Conservation (phyloP, 2,888 invertebrate species). For the Salticus scenicus region DNA sequence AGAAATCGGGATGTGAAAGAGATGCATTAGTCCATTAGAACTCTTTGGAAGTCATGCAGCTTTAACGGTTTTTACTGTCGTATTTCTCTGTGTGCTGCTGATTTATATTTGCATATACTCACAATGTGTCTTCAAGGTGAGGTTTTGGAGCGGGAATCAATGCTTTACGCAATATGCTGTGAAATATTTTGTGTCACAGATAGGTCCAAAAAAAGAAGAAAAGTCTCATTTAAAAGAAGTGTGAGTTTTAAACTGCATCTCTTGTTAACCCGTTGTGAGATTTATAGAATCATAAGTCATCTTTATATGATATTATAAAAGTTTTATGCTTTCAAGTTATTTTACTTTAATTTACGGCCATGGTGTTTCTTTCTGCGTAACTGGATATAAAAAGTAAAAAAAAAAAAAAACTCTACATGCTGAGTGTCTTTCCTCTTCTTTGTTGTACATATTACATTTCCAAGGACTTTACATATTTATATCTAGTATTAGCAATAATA, state of each 20-base stretch:
- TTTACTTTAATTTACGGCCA: too few species aligned
- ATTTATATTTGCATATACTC: slow-evolving; percentile 1
- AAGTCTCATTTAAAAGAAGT: not conserved
- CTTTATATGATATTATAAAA: not conserved
- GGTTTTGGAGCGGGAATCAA: not conserved
- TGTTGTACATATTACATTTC: too few species aligned
- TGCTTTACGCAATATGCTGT: not conserved
- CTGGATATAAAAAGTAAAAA: too few species aligned
- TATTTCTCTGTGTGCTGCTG: not conserved
- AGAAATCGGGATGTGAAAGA: not conserved
- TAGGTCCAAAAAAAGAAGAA: not conserved
- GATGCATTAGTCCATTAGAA: not conserved
- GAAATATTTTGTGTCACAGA: not conserved
- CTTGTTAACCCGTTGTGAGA: not conserved
- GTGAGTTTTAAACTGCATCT: not conserved
- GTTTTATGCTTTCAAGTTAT: too few species aligned
- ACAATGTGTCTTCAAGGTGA: not conserved
- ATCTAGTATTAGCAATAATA: too few species aligned
- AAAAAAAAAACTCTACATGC: too few species aligned
- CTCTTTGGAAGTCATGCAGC: not conserved
- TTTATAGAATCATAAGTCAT: not conserved
- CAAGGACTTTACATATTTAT: too few species aligned
- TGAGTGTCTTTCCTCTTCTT: too few species aligned
- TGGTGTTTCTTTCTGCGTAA: too few species aligned
- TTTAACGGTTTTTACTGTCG: not conserved